These are phyloP conservation scores for Perognathus longimembris DNA, from an alignment of 2,113 vertebrate species.

Conservation along the genomic window DNA sequence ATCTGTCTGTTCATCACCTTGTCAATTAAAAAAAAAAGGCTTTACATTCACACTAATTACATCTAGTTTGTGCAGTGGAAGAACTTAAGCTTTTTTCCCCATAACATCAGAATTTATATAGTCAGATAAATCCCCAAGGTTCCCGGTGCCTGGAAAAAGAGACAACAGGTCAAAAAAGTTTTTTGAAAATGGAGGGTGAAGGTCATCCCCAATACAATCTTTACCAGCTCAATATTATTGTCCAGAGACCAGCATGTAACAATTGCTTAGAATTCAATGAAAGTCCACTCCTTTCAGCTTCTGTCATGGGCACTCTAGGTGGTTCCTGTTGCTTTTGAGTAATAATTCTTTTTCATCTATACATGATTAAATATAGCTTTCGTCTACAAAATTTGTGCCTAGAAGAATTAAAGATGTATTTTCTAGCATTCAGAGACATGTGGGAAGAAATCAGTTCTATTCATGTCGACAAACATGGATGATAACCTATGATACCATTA, in stretches of 20 bases:
- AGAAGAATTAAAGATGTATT: slow-evolving; percentile 43
- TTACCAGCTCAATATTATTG: slow-evolving; percentile 60
- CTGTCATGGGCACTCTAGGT: slow-evolving; percentile 67
- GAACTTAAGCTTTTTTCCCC: background rate
- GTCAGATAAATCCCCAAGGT: slow-evolving; percentile 44
- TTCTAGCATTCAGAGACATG: slow-evolving; percentile 47
- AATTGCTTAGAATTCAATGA: slow-evolving; percentile 74
- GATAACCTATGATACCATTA: background rate
- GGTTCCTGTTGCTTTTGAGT: slow-evolving; percentile 76
- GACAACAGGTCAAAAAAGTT: slow-evolving; percentile 55
- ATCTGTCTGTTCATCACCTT: too few relatives aligned
- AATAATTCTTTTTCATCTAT: slow-evolving; percentile 80
- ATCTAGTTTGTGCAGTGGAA: background rate
- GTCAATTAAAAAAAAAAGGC: too few relatives aligned
- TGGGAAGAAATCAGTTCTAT: background rate
- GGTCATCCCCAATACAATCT: slow-evolving; percentile 68
- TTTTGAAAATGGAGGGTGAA: slow-evolving; percentile 37
- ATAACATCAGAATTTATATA: slow-evolving; percentile 37
- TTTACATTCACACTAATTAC: background rate
- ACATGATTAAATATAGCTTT: slow-evolving; percentile 73
- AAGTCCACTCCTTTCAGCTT: slow-evolving; percentile 56
- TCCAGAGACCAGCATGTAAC: slow-evolving; percentile 61
- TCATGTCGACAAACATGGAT: background rate
- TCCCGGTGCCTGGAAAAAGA: slow-evolving; percentile 49
- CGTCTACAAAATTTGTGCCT: slow-evolving; percentile 73